Conservation (phyloP, 2,888 invertebrate genomes). For the Scaptomyza tumidula region DNA sequence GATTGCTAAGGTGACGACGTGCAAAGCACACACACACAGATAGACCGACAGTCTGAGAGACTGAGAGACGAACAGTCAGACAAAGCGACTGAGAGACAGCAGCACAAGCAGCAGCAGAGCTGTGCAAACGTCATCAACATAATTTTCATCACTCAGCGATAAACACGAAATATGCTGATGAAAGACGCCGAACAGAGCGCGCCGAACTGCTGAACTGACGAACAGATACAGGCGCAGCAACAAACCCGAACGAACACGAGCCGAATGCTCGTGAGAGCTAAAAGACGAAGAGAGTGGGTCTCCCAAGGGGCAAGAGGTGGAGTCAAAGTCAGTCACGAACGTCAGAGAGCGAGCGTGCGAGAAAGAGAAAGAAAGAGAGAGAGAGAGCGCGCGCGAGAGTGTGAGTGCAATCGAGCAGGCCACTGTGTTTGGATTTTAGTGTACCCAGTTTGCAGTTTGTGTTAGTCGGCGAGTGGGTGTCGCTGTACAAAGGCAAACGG, state of each 20-base stretch:
- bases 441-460: slow-evolving; percentile 16
- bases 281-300: slow-evolving; percentile 28
- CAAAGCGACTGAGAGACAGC: slow-evolving; percentile 36
- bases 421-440: slow-evolving; percentile 4
- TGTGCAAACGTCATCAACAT: slow-evolving; percentile 77
- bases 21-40: slow-evolving; percentile 49
- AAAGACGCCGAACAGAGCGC: slow-evolving; percentile 71
- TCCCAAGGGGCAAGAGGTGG: slow-evolving; percentile 62
- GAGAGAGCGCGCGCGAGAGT: slow-evolving; percentile 9
- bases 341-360: slow-evolving; percentile 12
- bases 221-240: slow-evolving; percentile 1
- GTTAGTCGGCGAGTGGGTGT: slow-evolving; percentile 55
- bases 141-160: slow-evolving; percentile 78
- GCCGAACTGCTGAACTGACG: slow-evolving; percentile 13
- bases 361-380: slow-evolving; percentile 23
- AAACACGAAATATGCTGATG: slow-evolving; percentile 76
- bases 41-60: background rate
- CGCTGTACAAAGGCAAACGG: slow-evolving; percentile 42
- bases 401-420: slow-evolving; percentile 26
- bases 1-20: slow-evolving; percentile 50
- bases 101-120: background rate
- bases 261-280: slow-evolving; percentile 35
- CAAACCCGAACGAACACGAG: slow-evolving; percentile 15
- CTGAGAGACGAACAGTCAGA: slow-evolving; percentile 3
- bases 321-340: slow-evolving; percentile 37